Percentiles rank a stretch among this genome's conserved stretches.
These are phyloP conservation scores for Cichlasoma orientale DNA, from an alignment of 2,797 vertebrate genomes.

Conservation along the genomic window DNA sequence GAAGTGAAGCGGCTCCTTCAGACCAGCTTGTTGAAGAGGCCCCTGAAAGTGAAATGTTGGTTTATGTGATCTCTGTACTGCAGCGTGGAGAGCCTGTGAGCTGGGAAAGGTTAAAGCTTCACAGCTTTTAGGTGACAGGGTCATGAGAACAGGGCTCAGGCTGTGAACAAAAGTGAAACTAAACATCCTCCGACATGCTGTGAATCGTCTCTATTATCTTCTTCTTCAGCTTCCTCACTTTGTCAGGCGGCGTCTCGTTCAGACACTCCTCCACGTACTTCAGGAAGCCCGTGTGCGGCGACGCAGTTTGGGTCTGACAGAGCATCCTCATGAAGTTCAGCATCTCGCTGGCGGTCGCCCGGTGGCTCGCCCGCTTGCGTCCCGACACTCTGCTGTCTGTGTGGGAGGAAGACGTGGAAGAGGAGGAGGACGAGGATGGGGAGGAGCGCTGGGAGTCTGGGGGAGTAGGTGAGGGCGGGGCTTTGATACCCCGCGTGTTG, in stretches of 20 bases:
- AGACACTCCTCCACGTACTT: conserved; percentile 73
- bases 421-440: conserved; percentile 36
- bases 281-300: conserved; percentile 62
- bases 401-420: conserved; percentile 42
- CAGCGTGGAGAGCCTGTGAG: too few relatives aligned
- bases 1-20: neutral
- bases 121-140: neutral
- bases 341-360: neutral
- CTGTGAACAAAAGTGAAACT: neutral
- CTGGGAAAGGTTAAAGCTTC: neutral
- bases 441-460: conserved; percentile 54
- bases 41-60: neutral
- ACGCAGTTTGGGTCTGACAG: conserved; percentile 29
- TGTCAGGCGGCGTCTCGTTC: conserved; percentile 58
- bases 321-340: conserved; percentile 50
- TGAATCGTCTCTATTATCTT: conserved; percentile 68
- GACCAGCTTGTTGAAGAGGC: neutral
- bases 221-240: conserved; percentile 65
- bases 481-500: neutral
- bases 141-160: neutral
- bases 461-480: conserved; percentile 51
- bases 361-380: conserved; percentile 27
- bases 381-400: conserved; percentile 21
- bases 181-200: conserved; percentile 39
- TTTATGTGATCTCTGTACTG: neutral